These are phyloP conservation scores for Watsonalla binaria DNA, from an alignment of 2,888 invertebrate species.

Conservation along the genomic window DNA sequence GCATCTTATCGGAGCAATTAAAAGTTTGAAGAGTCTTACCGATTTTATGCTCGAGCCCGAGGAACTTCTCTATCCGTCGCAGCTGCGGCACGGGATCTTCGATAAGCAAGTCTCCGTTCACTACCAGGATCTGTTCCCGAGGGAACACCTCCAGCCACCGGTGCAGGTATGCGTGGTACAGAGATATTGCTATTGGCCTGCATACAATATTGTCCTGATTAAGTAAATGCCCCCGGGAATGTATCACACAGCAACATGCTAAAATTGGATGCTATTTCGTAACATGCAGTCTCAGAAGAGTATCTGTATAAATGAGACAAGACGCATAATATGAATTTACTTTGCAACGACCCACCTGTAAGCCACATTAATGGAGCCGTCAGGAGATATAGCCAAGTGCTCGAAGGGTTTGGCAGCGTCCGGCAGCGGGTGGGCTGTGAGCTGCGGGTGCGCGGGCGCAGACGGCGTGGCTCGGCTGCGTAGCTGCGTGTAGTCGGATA, in stretches of 20 bases:
- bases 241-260: neutral
- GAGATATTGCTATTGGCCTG: constrained; percentile 90
- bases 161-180: constrained; percentile 94
- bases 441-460: constrained; percentile 73
- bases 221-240: neutral
- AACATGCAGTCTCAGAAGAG: neutral
- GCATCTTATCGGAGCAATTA: neutral
- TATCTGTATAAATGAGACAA: neutral
- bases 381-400: constrained; percentile 87
- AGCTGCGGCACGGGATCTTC: constrained; percentile 94
- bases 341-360: constrained; percentile 71
- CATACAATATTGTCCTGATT: constrained; percentile 4
- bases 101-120: constrained; percentile 95
- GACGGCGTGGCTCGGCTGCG: constrained; percentile 89
- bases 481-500: constrained; percentile 97
- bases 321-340: neutral
- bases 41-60: constrained; percentile 83
- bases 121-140: constrained; percentile 93
- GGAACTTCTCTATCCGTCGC: constrained; percentile 91
- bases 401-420: constrained; percentile 84
- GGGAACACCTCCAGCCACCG: constrained; percentile 96
- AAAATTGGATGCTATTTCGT: neutral
- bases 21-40: constrained; percentile 36
- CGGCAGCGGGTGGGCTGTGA: constrained; percentile 50
- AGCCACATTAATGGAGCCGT: constrained; percentile 90